A percentile compares a stretch with the other conserved stretches of the same genome.
These are phyloP conservation scores for Prinia subflava DNA, from an alignment of 2,113 vertebrate genomes.

Conservation along the genomic window DNA sequence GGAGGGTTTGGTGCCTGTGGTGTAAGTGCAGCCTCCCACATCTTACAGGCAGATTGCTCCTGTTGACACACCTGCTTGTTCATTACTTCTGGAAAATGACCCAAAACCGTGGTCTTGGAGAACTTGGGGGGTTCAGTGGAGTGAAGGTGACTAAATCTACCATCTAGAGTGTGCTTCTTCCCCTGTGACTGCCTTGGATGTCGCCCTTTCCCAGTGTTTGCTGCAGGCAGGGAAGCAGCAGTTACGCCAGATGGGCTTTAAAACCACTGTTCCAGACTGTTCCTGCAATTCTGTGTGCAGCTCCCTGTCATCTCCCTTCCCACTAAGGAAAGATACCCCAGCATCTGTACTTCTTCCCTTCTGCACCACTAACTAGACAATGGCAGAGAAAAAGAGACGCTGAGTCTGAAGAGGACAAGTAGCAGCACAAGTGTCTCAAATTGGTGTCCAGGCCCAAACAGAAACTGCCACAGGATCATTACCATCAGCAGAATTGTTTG, in stretches of 20 bases:
- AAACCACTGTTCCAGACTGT: neutral
- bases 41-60: neutral
- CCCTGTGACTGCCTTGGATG: neutral
- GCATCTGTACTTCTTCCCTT: neutral
- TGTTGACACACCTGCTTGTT: neutral
- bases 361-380: neutral
- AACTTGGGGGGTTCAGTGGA: neutral
- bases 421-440: neutral
- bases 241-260: neutral
- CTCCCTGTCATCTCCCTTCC: neutral
- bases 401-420: neutral
- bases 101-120: neutral
- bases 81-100: neutral
- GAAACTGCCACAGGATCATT: neutral
- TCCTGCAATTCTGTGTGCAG: neutral
- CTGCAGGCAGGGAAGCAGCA: neutral
- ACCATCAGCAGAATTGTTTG: conserved; percentile 52
- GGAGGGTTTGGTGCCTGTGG: neutral
- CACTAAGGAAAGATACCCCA: neutral
- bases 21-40: neutral
- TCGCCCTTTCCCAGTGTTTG: neutral
- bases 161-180: neutral
- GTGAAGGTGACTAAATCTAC: neutral
- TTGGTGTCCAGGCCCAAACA: neutral
- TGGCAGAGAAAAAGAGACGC: neutral